phyloP scores from a whole-genome alignment of 2,888 invertebrate species.

The Platycnemis pennipes region DNA sequence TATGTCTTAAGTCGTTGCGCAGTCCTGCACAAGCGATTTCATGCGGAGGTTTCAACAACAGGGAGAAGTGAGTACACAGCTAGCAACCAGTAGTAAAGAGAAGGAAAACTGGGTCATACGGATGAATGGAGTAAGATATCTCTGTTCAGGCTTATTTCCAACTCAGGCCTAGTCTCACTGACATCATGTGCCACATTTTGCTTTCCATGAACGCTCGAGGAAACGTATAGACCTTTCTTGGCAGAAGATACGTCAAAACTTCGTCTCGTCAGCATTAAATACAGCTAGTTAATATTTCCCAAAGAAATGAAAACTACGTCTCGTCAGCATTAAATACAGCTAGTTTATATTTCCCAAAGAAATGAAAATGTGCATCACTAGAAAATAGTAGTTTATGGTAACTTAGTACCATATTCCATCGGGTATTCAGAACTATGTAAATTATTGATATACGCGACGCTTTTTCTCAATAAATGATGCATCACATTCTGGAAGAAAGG shows the following conservation, averaged over 20 bases:
- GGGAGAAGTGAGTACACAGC: not conserved
- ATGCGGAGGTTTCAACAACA: not conserved
- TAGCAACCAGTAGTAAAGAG: not conserved
- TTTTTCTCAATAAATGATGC: too few species aligned
- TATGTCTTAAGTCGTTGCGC: not conserved
- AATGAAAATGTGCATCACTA: too few species aligned
- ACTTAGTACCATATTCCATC: too few species aligned
- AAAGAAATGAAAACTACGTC: too few species aligned
- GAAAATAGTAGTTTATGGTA: too few species aligned
- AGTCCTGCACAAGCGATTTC: not conserved
- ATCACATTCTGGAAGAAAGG: too few species aligned
- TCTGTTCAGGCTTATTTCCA: not conserved
- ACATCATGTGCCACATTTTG: not conserved
- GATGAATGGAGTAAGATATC: not conserved
- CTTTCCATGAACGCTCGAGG: not conserved
- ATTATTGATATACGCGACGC: too few species aligned
- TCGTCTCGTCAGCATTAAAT: not conserved
- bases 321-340: too few species aligned
- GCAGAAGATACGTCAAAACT: not conserved
- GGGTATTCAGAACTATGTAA: too few species aligned
- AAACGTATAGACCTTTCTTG: not conserved
- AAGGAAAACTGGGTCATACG: constrained; percentile 12
- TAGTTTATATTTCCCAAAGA: too few species aligned
- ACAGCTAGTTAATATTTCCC: too few species aligned
- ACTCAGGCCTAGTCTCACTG: not conserved